phyloP scores from a whole-genome alignment of 2,888 invertebrate species.

The Trypoxylon attenuatum region DNA sequence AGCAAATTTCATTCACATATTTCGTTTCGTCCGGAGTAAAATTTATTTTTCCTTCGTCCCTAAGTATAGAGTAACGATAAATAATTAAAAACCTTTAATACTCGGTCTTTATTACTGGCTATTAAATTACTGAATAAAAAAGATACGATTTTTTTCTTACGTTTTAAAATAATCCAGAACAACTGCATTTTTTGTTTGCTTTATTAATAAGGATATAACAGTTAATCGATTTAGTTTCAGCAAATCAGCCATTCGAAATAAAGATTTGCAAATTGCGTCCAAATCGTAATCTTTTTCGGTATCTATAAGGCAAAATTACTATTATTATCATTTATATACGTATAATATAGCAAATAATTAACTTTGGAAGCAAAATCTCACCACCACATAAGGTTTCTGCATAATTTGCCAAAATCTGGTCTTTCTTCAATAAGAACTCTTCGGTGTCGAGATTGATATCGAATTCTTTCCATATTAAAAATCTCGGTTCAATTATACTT shows the following conservation, averaged over 20 bases:
- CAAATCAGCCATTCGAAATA: conserved; percentile 51
- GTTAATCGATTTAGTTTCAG: conserved; percentile 49
- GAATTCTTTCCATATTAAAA: conserved; percentile 55
- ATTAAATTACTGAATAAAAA: neutral
- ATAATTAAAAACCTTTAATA: neutral
- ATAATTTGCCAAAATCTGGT: conserved; percentile 48
- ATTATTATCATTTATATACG: conserved; percentile 11
- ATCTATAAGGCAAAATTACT: conserved; percentile 18
- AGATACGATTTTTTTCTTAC: conserved; percentile 52
- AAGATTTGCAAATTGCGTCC: conserved; percentile 34
- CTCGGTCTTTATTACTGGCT: too few relatives aligned
- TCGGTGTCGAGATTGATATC: conserved; percentile 43
- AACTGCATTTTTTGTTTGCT: conserved; percentile 34
- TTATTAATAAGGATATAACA: conserved; percentile 48
- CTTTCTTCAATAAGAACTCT: conserved; percentile 50
- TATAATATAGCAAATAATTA: neutral
- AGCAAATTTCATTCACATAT: conserved; percentile 41
- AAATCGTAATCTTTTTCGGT: conserved; percentile 18
- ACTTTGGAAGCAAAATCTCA: conserved; percentile 25
- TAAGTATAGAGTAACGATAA: conserved; percentile 2
- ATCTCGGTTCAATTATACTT: conserved; percentile 50
- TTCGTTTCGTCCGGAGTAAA: conserved; percentile 30
- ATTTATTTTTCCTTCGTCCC: conserved; percentile 15
- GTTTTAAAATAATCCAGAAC: conserved; percentile 48
- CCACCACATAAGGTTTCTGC: conserved; percentile 42